Evolutionary conservation across 2,113 vertebrate genomes (phyloP), one percentile per base, ranked within the genome.

Genomic region (Nesoenas mayeri): DNA sequence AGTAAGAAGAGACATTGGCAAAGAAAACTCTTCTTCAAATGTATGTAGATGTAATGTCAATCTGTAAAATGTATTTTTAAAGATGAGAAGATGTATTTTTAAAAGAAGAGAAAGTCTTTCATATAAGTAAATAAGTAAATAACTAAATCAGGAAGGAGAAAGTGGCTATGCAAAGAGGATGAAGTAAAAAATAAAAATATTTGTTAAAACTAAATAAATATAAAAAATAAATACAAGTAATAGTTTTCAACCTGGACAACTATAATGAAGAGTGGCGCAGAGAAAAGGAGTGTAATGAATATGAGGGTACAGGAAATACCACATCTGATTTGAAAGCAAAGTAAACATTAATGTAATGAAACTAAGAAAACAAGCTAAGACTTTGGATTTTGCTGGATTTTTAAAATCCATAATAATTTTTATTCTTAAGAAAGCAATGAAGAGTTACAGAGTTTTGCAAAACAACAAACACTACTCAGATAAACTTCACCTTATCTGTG

Each of bases 361-460:
- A 56, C 29, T 26, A 79, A 75, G 36, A 83, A 80, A 72, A 77
- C 11, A 69, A 85, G 21, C 1, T 31, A 65, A 70, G 53, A 47
- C 25, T 10, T 47, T 79, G 36, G 51, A 56, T 84, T 80, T 66
- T 74, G 73, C 31, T 79, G 26, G 12, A 31, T 65, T 60, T 64
- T 83, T 85, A 74, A 0, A 66, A 86, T 56, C 32, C 24, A 19
- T 20, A 51, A 28, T 22, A 12, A 22, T 42, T 93, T 95, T 95
- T 96, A 97, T 96, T 96, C 56, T 56, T 64, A 84, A 81, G 77
- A 95, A 91, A 36, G 53, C 93, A 91, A 84, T 38, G 88, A 80
- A 22, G 47, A 81, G 20, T 91, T 91, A 95, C 67, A 95, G 51
- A 86, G 14, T 77, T 92, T 71, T 34, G 48, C 61, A 84, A 87